Evolutionary conservation across 2,113 vertebrate genomes (phyloP), one percentile per base, ranked within the genome.

Genomic region (Sebastes fasciatus): DNA sequence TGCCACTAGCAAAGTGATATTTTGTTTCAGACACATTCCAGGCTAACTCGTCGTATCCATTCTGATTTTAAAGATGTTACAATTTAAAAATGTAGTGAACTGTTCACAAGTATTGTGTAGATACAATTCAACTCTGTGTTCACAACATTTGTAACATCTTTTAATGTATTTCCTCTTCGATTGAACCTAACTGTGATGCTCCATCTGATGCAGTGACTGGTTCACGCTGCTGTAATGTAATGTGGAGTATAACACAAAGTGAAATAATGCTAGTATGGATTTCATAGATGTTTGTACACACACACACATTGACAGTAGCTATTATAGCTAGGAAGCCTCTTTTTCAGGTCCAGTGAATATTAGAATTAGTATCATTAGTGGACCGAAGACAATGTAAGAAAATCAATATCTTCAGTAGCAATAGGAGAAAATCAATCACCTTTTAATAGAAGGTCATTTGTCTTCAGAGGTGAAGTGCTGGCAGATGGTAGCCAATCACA

Each of bases 301-400:
- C 64, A 23, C 64, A 66, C 12, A 67, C 48, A n/a, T 7, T 75
- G 77, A 75, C 80, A 75, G 79, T 83, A 84, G 60, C 71, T 78
- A 86, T 90, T 82, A 89, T 61, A 86, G 43, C 43, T 0, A 71
- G 86, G 85, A 89, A 89, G 72, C 61, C 70, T 81, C 89, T 86
- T n/a, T 92, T 94, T 71, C 86, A 88, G 91, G 79, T 92, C 87
- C 88, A 92, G 48, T 93, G 90, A 85, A 82, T 90, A 83, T 86
- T 87, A 90, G 83, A 93, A 94, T 91, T 93, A 91, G 84, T 90
- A 88, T 91, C 87, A 93, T 92, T 91, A 93, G 62, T 74, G 79
- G 57, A 64, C 83, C 16, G 83, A 84, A 88, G 88, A 81, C 77
- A 89, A 75, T 87, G 83, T 82, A 79, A 85, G 71, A 76, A 85